Percentiles rank a stretch among this genome's conserved stretches.
These are phyloP conservation scores for Magallana gigas DNA, from an alignment of 1,140 invertebrate genomes.

Conservation along the genomic window DNA sequence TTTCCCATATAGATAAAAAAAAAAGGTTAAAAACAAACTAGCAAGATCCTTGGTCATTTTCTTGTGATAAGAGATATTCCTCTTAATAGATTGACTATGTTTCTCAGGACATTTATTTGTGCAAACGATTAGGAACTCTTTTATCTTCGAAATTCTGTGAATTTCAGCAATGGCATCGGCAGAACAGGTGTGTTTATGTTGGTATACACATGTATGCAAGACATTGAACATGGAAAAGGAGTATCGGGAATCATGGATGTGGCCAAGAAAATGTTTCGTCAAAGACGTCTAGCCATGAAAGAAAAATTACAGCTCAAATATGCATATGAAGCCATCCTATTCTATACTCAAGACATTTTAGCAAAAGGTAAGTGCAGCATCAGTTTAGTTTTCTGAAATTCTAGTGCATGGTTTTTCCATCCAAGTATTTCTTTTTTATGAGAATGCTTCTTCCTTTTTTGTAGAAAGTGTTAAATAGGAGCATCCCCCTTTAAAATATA, in stretches of 20 bases:
- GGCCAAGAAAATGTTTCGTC: conserved; percentile 79
- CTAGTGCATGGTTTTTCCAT: neutral
- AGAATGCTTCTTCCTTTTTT: neutral
- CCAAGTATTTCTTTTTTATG: neutral
- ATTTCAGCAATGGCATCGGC: conserved; percentile 75
- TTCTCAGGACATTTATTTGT: too few species aligned
- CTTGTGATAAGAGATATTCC: too few species aligned
- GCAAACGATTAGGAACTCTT: neutral
- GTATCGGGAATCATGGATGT: conserved; percentile 77
- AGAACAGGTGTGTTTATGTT: conserved; percentile 79
- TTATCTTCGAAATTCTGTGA: conserved; percentile 19
- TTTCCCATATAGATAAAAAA: too few species aligned
- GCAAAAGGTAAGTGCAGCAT: conserved; percentile 83
- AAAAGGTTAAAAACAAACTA: too few species aligned
- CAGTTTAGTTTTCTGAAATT: neutral
- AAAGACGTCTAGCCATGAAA: conserved; percentile 83
- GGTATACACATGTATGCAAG: conserved; percentile 82
- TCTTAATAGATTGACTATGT: too few species aligned
- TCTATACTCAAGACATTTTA: conserved; percentile 83
- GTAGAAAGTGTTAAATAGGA: neutral
- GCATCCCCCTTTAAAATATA: neutral
- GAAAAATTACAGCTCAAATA: conserved; percentile 85
- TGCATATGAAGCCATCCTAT: conserved; percentile 84
- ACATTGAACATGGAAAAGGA: conserved; percentile 80
- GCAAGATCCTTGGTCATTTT: too few species aligned